Percentiles rank a stretch among this genome's conserved stretches.
Evolutionary conservation across 2,797 vertebrate genomes (phyloP).

Genomic region (Malacoraja senta): DNA sequence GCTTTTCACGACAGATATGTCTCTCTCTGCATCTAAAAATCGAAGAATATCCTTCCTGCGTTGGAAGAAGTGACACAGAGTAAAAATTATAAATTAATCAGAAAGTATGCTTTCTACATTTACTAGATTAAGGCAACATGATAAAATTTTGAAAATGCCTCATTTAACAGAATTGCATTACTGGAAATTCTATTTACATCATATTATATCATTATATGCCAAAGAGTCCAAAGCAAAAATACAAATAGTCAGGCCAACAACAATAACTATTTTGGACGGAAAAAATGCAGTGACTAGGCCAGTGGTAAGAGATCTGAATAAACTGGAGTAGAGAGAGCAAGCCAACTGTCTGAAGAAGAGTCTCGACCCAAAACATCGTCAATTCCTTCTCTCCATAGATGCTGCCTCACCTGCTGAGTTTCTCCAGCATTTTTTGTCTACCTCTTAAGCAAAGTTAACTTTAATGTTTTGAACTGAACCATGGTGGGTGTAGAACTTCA

Average conservation of each 20-base stretch:
- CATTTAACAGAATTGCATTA: background rate
- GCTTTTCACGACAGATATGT: slow-evolving; percentile 77
- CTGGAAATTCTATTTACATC: background rate
- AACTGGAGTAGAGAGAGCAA: background rate
- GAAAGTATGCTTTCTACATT: background rate
- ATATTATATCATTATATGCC: background rate
- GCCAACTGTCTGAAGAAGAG: background rate
- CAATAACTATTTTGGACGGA: background rate
- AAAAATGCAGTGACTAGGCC: background rate
- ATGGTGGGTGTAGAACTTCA: background rate
- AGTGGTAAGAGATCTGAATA: background rate
- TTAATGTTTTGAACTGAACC: background rate
- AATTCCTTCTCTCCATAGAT: too few relatives aligned
- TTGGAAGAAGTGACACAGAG: slow-evolving; percentile 40
- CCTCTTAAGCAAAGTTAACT: background rate
- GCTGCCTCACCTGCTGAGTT: too few relatives aligned
- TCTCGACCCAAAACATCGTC: too few relatives aligned
- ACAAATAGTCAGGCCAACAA: background rate
- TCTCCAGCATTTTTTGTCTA: too few relatives aligned
- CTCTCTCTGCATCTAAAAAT: slow-evolving; percentile 76
- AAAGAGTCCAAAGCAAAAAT: background rate
- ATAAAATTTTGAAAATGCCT: background rate
- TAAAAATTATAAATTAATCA: background rate
- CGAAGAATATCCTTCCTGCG: slow-evolving; percentile 74
- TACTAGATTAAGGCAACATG: background rate